Evolutionary conservation across 2,113 vertebrate species (phyloP).

Genomic region (Grallaria varia): DNA sequence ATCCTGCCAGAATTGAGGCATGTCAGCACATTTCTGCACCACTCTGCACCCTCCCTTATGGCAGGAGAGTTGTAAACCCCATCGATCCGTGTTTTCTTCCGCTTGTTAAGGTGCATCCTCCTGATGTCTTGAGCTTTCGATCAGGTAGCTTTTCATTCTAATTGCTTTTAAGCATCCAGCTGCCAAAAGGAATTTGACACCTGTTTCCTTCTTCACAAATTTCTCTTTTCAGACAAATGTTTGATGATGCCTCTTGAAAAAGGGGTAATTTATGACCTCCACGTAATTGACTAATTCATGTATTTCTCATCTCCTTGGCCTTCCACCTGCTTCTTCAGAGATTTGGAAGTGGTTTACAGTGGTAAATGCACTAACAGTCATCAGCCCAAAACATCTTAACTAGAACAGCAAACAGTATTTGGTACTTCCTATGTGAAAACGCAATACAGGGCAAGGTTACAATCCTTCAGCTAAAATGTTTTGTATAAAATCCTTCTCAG

Average conservation of each 20-base stretch:
- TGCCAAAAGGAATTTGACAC: neutral
- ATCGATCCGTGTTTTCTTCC: neutral
- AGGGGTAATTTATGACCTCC: neutral
- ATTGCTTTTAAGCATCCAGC: neutral
- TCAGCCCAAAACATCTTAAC: neutral
- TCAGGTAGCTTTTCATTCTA: slow-evolving; percentile 30
- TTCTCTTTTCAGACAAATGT: neutral
- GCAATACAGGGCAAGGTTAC: neutral
- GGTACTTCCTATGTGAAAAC: neutral
- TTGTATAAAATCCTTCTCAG: neutral
- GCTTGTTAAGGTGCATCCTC: neutral
- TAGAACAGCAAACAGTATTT: neutral
- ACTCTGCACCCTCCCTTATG: neutral
- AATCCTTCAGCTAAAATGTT: neutral
- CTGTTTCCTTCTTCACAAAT: slow-evolving; percentile 30
- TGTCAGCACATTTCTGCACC: neutral
- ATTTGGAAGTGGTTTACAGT: neutral
- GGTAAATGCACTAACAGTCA: neutral
- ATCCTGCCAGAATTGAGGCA: neutral
- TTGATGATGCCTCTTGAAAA: neutral
- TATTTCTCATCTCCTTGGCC: neutral
- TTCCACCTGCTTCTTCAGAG: slow-evolving; percentile 19
- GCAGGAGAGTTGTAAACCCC: neutral
- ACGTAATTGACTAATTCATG: neutral
- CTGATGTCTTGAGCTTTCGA: neutral